These are phyloP conservation scores for Sinocyclocheilus maitianheensis DNA, from an alignment of 2,113 vertebrate species.

Conservation along the genomic window DNA sequence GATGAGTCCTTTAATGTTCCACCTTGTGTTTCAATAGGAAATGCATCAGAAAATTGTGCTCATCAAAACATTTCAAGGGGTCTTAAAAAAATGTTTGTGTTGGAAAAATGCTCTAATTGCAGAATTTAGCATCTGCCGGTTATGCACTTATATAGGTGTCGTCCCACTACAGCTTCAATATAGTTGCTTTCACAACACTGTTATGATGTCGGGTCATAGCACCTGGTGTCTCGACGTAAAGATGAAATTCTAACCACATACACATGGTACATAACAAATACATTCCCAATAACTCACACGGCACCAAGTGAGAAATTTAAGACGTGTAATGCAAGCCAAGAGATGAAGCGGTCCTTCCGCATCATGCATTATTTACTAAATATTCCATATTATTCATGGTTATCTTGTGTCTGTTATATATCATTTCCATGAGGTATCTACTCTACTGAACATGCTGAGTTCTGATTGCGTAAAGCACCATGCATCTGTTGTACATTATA, in stretches of 20 bases:
- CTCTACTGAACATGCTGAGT: neutral
- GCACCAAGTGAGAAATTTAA: conserved; percentile 6
- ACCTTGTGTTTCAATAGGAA: no score
- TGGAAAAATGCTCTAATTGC: neutral
- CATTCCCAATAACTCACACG: conserved; percentile 15
- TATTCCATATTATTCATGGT: conserved; percentile 28
- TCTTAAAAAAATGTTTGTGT: no score
- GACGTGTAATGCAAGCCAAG: conserved; percentile 11
- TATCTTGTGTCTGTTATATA: conserved; percentile 26
- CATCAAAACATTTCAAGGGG: no score
- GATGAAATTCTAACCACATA: conserved; percentile 18
- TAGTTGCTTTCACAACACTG: neutral
- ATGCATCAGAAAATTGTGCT: no score
- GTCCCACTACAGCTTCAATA: neutral
- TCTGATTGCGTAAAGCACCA: neutral
- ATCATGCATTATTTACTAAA: conserved; percentile 23
- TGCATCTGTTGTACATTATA: neutral
- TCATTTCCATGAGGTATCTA: conserved; percentile 2
- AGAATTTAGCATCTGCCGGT: neutral
- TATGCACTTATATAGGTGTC: neutral
- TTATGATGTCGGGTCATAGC: neutral
- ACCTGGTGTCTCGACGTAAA: neutral
- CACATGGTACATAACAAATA: conserved; percentile 16
- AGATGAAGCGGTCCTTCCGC: neutral
- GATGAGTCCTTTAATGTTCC: no score